A percentile compares a stretch with the other conserved stretches of the same genome.
These are phyloP conservation scores for Scytalopus superciliaris DNA, from an alignment of 2,113 vertebrate species.

Conservation along the genomic window DNA sequence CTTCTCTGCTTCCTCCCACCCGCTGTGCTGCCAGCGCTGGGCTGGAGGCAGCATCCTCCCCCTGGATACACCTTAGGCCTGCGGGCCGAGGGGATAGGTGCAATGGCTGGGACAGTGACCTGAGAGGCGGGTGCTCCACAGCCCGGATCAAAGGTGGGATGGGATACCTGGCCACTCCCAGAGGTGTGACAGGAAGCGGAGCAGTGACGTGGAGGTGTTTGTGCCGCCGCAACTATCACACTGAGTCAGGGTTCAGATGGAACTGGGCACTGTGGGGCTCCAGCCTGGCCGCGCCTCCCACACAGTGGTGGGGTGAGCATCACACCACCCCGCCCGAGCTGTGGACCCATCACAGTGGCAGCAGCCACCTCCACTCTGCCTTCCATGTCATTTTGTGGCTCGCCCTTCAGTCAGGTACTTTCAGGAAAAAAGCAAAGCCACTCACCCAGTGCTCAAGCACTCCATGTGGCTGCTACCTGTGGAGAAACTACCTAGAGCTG, in stretches of 20 bases:
- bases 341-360: background rate
- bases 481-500: background rate
- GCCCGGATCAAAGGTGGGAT: background rate
- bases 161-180: background rate
- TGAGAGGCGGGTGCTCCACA: fast-evolving
- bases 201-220: background rate
- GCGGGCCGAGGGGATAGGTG: background rate
- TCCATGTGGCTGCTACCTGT: fast-evolving
- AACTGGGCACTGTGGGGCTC: background rate
- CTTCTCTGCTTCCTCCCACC: background rate
- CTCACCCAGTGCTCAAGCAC: fast-evolving
- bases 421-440: background rate
- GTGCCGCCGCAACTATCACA: too few species aligned
- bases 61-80: fast-evolving
- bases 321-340: background rate
- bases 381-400: background rate
- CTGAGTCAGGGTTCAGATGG: background rate
- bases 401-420: fast-evolving
- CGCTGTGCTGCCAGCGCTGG: background rate
- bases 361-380: background rate
- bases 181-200: background rate
- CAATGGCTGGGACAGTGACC: fast-evolving
- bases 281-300: fast-evolving
- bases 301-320: fast-evolving
- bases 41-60: background rate